Percentiles rank a stretch among this genome's conserved stretches.
Evolutionary conservation across 2,888 invertebrate genomes (phyloP).

Genomic region (Piscicola geometra): DNA sequence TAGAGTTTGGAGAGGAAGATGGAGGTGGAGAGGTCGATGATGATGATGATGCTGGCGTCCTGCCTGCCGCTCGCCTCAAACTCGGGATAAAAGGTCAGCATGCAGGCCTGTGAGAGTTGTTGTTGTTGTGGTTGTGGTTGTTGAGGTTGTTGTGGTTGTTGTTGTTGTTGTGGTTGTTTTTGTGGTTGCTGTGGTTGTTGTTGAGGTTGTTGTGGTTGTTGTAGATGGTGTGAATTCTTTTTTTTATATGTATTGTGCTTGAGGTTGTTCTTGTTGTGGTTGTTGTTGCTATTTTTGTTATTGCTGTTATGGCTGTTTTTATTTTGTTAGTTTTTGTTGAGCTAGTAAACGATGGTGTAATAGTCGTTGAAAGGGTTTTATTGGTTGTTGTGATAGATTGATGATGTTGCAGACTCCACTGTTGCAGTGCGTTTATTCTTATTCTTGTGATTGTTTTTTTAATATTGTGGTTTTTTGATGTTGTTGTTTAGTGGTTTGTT

Average conservation of each 20-base stretch:
- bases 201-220: not conserved
- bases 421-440: no score
- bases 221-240: no score
- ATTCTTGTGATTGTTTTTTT: not conserved
- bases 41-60: conserved; percentile 48
- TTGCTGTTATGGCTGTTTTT: conserved; percentile 41
- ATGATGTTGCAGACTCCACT: no score
- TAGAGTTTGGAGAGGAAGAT: not conserved
- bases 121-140: not conserved
- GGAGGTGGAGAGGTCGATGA: conserved; percentile 54
- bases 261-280: not conserved
- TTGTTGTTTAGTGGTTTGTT: no score
- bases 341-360: not conserved
- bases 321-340: no score
- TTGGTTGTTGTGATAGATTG: no score
- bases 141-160: not conserved
- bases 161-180: not conserved
- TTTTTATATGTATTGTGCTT: not conserved
- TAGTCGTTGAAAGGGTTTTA: no score
- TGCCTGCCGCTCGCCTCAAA: conserved; percentile 51
- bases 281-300: not conserved
- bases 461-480: not conserved
- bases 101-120: conserved; percentile 50
- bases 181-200: no score
- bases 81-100: conserved; percentile 58